Conservation (phyloP, 1,140 invertebrate genomes). For the Goniozus legneri region DNA sequence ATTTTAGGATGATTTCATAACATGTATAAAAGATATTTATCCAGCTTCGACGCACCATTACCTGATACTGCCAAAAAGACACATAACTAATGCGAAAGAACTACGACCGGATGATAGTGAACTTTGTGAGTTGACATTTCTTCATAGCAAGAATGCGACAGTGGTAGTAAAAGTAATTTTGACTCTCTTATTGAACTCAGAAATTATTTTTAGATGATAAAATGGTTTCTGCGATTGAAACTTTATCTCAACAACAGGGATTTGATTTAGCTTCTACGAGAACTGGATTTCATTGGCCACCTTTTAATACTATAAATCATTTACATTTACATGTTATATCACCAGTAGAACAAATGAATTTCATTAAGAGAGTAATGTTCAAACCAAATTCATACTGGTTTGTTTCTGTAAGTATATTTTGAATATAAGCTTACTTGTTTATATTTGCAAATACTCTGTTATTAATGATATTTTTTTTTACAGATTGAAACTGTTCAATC, state of each 20-base stretch:
- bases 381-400: slow-evolving; percentile 78
- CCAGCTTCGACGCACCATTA: slow-evolving; percentile 80
- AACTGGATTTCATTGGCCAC: slow-evolving; percentile 89
- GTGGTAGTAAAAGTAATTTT: too few relatives aligned
- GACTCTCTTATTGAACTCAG: slow-evolving; percentile 17
- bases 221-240: slow-evolving; percentile 58
- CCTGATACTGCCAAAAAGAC: slow-evolving; percentile 73
- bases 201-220: slow-evolving; percentile 58
- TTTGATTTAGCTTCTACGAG: slow-evolving; percentile 58
- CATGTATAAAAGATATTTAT: slow-evolving; percentile 80
- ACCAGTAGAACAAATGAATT: slow-evolving; percentile 72
- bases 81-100: slow-evolving; percentile 70
- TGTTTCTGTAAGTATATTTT: slow-evolving; percentile 65
- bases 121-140: slow-evolving; percentile 58
- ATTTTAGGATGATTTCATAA: slow-evolving; percentile 71
- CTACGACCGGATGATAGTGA: slow-evolving; percentile 63
- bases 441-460: background rate
- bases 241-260: slow-evolving; percentile 55
- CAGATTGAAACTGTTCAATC: slow-evolving; percentile 50
- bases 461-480: slow-evolving; percentile 19
- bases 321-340: slow-evolving; percentile 86
- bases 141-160: too few relatives aligned
- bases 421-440: background rate
- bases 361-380: slow-evolving; percentile 68
- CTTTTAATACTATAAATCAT: slow-evolving; percentile 80